These are phyloP conservation scores for Drosophila burlai DNA, from an alignment of 1,140 invertebrate species.

Conservation along the genomic window DNA sequence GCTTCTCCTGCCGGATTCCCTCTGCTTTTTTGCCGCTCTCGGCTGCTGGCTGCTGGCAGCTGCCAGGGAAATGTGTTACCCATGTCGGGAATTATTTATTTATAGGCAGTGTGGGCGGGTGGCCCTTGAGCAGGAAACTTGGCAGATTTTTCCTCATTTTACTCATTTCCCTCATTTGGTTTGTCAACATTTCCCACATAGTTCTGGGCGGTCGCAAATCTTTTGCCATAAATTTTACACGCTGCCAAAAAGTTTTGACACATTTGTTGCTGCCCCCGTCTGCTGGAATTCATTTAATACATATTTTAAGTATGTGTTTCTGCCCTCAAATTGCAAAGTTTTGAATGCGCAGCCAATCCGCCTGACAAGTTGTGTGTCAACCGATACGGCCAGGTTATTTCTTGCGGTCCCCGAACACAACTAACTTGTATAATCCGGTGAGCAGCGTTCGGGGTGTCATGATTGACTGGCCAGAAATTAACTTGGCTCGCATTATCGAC, in stretches of 20 bases:
- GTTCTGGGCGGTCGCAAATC: slow-evolving; percentile 49
- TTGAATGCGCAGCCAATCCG: slow-evolving; percentile 50
- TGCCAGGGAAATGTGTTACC: slow-evolving; percentile 74
- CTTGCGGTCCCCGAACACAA: background rate
- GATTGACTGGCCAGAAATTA: slow-evolving; percentile 41
- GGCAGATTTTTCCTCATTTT: slow-evolving; percentile 69
- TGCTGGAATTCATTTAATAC: slow-evolving; percentile 59
- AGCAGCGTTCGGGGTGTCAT: slow-evolving; percentile 8
- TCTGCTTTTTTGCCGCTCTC: slow-evolving; percentile 1
- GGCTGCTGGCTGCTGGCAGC: slow-evolving; percentile 44
- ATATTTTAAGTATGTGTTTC: slow-evolving; percentile 63
- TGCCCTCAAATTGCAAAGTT: slow-evolving; percentile 40
- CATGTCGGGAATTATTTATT: slow-evolving; percentile 76
- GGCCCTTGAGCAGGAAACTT: slow-evolving; percentile 37
- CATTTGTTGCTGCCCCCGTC: slow-evolving; percentile 46
- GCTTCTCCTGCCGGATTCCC: slow-evolving; percentile 3
- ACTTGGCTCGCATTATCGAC: slow-evolving; percentile 30
- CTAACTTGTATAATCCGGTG: slow-evolving; percentile 22
- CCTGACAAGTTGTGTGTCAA: slow-evolving; percentile 41
- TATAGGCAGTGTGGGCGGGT: slow-evolving; percentile 36
- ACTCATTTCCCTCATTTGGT: slow-evolving; percentile 73
- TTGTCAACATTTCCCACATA: slow-evolving; percentile 76
- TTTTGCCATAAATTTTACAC: slow-evolving; percentile 66
- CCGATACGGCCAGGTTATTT: slow-evolving; percentile 2
- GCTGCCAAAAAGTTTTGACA: slow-evolving; percentile 70